Percentiles rank a stretch among this genome's conserved stretches.
phyloP scores from a whole-genome alignment of 2,797 vertebrate species.

The Lacerta bilineata region DNA sequence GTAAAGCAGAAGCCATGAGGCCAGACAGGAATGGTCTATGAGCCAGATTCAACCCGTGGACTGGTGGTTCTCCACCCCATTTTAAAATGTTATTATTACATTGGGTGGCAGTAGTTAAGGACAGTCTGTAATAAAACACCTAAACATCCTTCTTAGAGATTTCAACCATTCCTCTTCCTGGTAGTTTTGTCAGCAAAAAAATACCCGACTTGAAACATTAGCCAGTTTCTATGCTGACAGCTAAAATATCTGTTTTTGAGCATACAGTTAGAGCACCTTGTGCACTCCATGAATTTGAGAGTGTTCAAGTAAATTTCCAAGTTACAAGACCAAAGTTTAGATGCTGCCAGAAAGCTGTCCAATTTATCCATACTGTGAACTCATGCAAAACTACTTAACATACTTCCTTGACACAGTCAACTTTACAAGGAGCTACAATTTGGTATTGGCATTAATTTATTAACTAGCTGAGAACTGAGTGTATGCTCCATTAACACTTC shows the following conservation, averaged over 20 bases:
- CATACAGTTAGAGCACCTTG: conserved; percentile 33
- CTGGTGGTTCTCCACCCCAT: no score
- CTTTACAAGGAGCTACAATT: conserved; percentile 36
- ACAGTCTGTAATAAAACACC: background rate
- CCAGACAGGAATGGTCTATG: no score
- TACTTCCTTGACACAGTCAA: conserved; percentile 45
- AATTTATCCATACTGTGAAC: background rate
- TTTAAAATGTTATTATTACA: background rate
- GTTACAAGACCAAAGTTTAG: conserved; percentile 40
- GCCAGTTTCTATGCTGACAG: background rate
- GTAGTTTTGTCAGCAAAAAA: conserved; percentile 60
- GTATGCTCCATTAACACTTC: background rate
- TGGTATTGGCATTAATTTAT: conserved; percentile 39
- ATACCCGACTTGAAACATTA: conserved; percentile 42
- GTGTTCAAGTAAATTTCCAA: conserved; percentile 42
- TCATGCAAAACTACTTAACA: conserved; percentile 30
- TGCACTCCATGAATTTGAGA: conserved; percentile 33
- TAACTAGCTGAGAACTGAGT: conserved; percentile 25
- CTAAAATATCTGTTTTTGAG: conserved; percentile 12
- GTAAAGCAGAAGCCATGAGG: no score
- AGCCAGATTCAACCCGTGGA: no score
- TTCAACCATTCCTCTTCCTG: conserved; percentile 49
- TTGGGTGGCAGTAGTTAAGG: background rate
- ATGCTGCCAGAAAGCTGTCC: conserved; percentile 40
- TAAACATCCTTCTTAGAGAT: conserved; percentile 55